Percentiles rank a stretch among this genome's conserved stretches.
Conservation (phyloP, 2,113 vertebrate species). For the Neotragus pygmaeus region DNA sequence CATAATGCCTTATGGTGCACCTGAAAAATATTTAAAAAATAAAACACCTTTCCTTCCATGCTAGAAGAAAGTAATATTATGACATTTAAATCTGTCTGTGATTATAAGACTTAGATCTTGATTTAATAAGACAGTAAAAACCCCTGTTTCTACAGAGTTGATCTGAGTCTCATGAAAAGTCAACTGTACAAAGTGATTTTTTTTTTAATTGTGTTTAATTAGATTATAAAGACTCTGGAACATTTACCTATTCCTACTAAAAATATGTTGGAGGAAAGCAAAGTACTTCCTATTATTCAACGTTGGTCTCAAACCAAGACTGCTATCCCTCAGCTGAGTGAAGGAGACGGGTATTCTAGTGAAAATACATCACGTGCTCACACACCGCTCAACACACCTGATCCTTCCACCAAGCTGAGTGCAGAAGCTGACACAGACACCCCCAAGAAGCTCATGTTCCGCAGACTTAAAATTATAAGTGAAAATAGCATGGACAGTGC, state of each 20-base stretch:
- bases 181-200: conserved; percentile 30
- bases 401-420: conserved; percentile 84
- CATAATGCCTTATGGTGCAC: not conserved
- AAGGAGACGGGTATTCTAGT: conserved; percentile 97
- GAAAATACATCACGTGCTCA: conserved; percentile 97
- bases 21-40: not conserved
- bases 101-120: not conserved
- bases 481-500: conserved; percentile 99
- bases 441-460: conserved; percentile 91
- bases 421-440: conserved; percentile 86
- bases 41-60: conserved; percentile 12
- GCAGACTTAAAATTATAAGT: conserved; percentile 94
- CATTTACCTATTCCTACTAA: conserved; percentile 97
- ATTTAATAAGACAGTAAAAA: conserved; percentile 17
- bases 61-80: not conserved
- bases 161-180: conserved; percentile 28
- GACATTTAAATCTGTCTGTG: not conserved
- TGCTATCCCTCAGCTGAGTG: conserved; percentile 87
- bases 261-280: conserved; percentile 99
- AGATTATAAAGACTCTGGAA: conserved; percentile 96
- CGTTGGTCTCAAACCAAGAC: conserved; percentile 95
- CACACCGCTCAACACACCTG: conserved; percentile 95
- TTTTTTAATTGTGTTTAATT: conserved; percentile 52
- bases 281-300: conserved; percentile 94
- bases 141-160: not conserved